phyloP scores from a whole-genome alignment of 2,888 invertebrate species.

The Hesperia comma region DNA sequence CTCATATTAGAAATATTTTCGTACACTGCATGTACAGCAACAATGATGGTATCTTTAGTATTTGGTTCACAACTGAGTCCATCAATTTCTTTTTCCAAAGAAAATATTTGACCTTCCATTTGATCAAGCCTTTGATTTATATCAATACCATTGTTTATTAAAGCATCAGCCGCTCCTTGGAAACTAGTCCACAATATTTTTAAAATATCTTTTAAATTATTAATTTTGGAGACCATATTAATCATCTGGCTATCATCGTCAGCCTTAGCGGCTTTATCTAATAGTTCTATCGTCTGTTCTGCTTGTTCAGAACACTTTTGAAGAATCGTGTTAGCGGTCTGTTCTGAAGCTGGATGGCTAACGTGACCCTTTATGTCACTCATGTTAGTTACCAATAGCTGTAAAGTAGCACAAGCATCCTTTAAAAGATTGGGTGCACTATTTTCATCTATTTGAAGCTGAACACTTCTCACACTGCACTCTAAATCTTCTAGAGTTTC shows the following conservation, averaged over 20 bases:
- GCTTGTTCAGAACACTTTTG: conserved; percentile 60
- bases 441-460: conserved; percentile 73
- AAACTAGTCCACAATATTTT: conserved; percentile 60
- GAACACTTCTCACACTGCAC: conserved; percentile 79
- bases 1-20: conserved; percentile 81
- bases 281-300: conserved; percentile 63
- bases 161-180: conserved; percentile 55
- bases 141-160: conserved; percentile 74
- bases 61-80: conserved; percentile 48
- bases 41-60: conserved; percentile 61
- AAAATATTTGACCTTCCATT: conserved; percentile 73
- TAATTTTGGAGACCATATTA: conserved; percentile 51
- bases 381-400: conserved; percentile 66
- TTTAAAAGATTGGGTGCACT: conserved; percentile 68
- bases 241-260: conserved; percentile 54
- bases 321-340: conserved; percentile 47
- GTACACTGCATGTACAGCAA: conserved; percentile 79
- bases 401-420: conserved; percentile 74
- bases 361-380: conserved; percentile 56
- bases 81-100: conserved; percentile 65
- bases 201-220: conserved; percentile 57
- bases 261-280: conserved; percentile 68
- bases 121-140: conserved; percentile 67
- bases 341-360: conserved; percentile 43
- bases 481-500: conserved; percentile 80